phyloP scores from a whole-genome alignment of 2,888 invertebrate species.

The Elysia crispata region DNA sequence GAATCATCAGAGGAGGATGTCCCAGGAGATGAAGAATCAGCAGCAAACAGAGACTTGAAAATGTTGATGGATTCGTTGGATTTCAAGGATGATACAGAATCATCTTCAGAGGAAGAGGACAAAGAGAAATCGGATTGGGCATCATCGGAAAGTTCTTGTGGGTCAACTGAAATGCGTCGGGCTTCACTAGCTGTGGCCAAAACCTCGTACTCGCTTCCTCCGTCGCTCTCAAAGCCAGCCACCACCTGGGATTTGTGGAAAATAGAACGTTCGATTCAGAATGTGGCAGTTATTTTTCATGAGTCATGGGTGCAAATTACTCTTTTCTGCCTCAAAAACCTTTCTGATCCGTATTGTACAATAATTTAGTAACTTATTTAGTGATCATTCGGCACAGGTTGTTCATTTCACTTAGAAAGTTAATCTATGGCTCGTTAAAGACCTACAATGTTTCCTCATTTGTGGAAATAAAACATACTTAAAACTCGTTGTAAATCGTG shows the following conservation, averaged over 20 bases:
- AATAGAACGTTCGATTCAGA: too few relatives aligned
- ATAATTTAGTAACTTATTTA: too few relatives aligned
- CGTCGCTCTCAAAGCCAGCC: conserved; percentile 51
- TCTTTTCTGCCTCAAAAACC: too few relatives aligned
- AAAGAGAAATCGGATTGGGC: not conserved
- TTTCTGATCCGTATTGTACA: too few relatives aligned
- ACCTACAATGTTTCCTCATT: too few relatives aligned
- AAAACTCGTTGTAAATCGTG: too few relatives aligned
- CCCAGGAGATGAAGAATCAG: conserved; percentile 2
- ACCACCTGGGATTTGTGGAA: conserved; percentile 9
- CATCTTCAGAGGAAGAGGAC: conserved; percentile 35
- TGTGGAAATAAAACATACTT: too few relatives aligned
- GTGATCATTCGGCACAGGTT: too few relatives aligned
- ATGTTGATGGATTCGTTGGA: not conserved
- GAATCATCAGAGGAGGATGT: conserved; percentile 31
- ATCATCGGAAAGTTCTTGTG: not conserved
- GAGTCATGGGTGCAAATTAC: too few relatives aligned
- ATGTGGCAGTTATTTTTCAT: too few relatives aligned
- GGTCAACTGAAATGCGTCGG: not conserved
- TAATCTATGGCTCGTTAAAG: too few relatives aligned
- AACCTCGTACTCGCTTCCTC: conserved; percentile 52
- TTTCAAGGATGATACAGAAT: conserved; percentile 10
- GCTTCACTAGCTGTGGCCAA: conserved; percentile 42
- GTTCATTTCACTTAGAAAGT: too few relatives aligned
- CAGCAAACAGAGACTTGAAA: conserved; percentile 26